phyloP scores from a whole-genome alignment of 2,113 vertebrate species.

The Gorsachius goisagi region DNA sequence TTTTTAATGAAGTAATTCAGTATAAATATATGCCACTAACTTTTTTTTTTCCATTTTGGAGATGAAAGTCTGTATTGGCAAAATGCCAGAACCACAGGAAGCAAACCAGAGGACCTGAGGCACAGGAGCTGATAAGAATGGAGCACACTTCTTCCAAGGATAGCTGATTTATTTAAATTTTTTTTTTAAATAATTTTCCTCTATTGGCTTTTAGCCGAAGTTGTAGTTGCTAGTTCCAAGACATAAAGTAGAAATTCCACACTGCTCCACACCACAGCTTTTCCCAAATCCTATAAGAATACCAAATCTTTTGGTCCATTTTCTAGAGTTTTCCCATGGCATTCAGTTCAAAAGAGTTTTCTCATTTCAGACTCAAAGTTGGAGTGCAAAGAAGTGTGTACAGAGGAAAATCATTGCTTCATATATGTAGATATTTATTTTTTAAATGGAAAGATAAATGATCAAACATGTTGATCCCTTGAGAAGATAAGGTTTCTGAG shows the following conservation, averaged over 20 bases:
- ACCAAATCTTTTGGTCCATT: not conserved
- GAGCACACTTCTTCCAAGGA: not conserved
- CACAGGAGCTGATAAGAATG: not conserved
- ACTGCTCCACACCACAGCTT: not conserved
- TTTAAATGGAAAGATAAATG: not conserved
- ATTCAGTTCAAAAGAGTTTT: not conserved
- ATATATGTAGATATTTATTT: not conserved
- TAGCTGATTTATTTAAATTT: not conserved
- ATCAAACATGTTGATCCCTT: not conserved
- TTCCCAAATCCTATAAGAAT: not conserved
- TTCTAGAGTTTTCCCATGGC: not conserved
- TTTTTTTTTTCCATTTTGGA: not conserved
- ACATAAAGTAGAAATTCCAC: not conserved
- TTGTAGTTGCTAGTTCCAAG: not conserved
- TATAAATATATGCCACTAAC: not conserved
- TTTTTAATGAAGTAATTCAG: not conserved
- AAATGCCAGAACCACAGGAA: not conserved
- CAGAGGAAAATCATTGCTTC: not conserved
- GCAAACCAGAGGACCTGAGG: not conserved
- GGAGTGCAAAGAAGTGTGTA: not conserved
- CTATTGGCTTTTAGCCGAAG: not conserved
- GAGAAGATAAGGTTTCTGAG: not conserved
- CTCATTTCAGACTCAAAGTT: not conserved
- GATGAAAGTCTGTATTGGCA: not conserved
- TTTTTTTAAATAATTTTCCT: not conserved